Evolutionary conservation across 2,797 vertebrate species (phyloP).

Genomic region (Parauchenoglanis punctatus): DNA sequence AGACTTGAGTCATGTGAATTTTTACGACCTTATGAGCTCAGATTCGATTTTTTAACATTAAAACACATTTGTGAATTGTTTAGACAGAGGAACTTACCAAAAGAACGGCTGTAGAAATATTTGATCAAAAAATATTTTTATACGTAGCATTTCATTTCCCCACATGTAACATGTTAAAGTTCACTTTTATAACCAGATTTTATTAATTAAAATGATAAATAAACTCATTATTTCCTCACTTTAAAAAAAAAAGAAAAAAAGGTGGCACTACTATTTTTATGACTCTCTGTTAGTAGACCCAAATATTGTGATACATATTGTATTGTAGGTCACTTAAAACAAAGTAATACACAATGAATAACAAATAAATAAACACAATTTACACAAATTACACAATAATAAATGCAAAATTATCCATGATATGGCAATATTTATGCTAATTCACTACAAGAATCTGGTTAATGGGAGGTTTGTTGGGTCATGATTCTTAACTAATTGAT

Average conservation of each 20-base stretch:
- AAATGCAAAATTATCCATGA: background rate
- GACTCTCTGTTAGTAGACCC: too few relatives aligned
- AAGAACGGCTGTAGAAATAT: too few relatives aligned
- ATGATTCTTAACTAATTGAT: background rate
- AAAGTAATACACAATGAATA: too few relatives aligned
- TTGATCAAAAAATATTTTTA: background rate
- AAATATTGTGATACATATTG: background rate
- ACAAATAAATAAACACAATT: background rate
- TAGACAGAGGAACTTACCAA: background rate
- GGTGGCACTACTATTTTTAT: background rate
- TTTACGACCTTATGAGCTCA: background rate
- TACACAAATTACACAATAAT: background rate
- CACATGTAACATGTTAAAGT: background rate
- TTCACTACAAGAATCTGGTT: background rate
- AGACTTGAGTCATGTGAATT: background rate
- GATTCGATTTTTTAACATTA: background rate
- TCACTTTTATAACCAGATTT: background rate
- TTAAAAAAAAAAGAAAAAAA: too few relatives aligned
- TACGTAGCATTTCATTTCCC: background rate
- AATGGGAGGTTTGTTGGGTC: background rate
- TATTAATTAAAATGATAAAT: background rate
- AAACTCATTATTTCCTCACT: background rate
- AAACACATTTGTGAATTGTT: background rate
- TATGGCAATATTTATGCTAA: background rate
- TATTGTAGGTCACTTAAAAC: background rate